A percentile compares a stretch with the other conserved stretches of the same genome.
phyloP scores from a whole-genome alignment of 2,113 vertebrate genomes.

The Phylloscopus trochiloides region DNA sequence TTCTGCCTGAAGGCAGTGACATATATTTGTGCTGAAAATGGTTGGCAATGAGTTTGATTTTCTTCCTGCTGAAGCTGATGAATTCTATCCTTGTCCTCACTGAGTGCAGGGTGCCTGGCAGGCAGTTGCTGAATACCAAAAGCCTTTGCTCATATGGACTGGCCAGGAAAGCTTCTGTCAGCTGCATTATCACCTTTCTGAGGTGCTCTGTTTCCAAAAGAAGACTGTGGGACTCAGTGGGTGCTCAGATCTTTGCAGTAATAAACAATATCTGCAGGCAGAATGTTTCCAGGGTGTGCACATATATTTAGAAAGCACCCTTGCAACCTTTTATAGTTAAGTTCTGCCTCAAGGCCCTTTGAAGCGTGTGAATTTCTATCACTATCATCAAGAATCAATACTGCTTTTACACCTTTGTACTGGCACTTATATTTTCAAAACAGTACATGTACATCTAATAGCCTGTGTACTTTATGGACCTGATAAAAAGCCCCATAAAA shows the following conservation, averaged over 20 bases:
- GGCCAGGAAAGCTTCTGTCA: neutral
- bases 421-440: neutral
- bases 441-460: neutral
- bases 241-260: neutral
- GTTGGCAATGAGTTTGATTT: neutral
- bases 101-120: neutral
- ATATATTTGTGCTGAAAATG: neutral
- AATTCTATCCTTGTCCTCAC: neutral
- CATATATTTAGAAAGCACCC: neutral
- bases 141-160: fast-evolving
- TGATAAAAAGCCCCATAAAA: neutral
- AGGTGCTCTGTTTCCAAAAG: neutral
- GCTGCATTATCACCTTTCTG: neutral
- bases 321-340: neutral
- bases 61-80: neutral
- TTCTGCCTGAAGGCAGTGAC: neutral
- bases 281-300: neutral
- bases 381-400: neutral
- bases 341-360: neutral
- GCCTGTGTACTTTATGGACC: neutral
- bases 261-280: neutral
- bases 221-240: fast-evolving
- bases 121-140: neutral
- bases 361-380: neutral
- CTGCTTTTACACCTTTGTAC: neutral